These are phyloP conservation scores for Sternotherus odoratus DNA, from an alignment of 2,797 vertebrate genomes.

Conservation along the genomic window DNA sequence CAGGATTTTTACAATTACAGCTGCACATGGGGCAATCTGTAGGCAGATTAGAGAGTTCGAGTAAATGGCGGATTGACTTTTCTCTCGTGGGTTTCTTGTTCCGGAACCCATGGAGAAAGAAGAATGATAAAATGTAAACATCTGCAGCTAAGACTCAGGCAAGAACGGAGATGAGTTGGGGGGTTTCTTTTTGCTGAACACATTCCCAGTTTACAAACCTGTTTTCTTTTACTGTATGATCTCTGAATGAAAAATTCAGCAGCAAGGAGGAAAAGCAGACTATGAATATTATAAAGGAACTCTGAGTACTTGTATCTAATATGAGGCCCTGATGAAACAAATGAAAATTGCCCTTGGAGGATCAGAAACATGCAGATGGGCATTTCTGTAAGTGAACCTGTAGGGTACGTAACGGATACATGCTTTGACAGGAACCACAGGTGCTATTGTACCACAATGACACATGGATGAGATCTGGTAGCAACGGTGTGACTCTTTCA, in stretches of 20 bases:
- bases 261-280: background rate
- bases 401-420: rapidly evolving
- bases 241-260: conserved; percentile 48
- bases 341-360: background rate
- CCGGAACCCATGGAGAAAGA: background rate
- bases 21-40: rapidly evolving
- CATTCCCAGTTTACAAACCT: background rate
- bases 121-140: background rate
- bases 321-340: background rate
- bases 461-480: background rate
- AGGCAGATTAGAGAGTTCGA: background rate
- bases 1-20: background rate
- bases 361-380: background rate
- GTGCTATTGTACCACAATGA: background rate
- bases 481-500: background rate
- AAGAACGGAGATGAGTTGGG: background rate
- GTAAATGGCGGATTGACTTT: background rate
- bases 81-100: background rate
- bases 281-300: conserved; percentile 37
- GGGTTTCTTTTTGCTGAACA: rapidly evolving
- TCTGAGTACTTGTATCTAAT: background rate
- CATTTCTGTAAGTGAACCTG: background rate
- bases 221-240: background rate
- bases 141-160: background rate
- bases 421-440: background rate